A percentile compares a stretch with the other conserved stretches of the same genome.
Evolutionary conservation across 2,888 invertebrate species (phyloP).

Genomic region (Dione vanillae): DNA sequence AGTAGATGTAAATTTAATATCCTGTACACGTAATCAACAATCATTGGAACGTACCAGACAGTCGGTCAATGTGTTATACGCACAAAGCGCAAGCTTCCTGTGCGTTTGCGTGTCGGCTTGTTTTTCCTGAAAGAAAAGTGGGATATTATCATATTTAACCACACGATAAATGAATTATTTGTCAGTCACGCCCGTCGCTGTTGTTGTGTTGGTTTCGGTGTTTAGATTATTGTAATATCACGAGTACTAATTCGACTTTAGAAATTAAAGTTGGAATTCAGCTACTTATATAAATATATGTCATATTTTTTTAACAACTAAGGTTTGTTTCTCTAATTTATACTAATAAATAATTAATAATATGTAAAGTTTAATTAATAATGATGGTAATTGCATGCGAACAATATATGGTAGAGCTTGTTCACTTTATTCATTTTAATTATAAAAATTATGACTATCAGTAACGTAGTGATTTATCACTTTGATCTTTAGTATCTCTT

Average conservation of each 20-base stretch:
- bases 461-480: neutral
- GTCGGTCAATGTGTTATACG: conserved; percentile 54
- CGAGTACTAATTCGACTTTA: conserved; percentile 6
- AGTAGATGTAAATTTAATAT: conserved; percentile 49
- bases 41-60: conserved; percentile 49
- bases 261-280: conserved; percentile 9
- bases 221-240: conserved; percentile 5
- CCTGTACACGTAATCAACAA: conserved; percentile 51
- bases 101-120: conserved; percentile 60
- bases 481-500: neutral
- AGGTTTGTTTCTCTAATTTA: neutral
- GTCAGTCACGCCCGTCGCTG: conserved; percentile 47
- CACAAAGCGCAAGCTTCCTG: conserved; percentile 54
- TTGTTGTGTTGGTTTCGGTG: conserved; percentile 14
- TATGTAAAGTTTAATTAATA: too few relatives aligned
- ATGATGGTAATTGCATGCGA: neutral
- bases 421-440: neutral
- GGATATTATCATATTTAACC: conserved; percentile 75
- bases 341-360: too few relatives aligned
- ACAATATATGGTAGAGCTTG: neutral
- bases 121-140: conserved; percentile 76
- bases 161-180: conserved; percentile 49
- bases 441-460: neutral
- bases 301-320: conserved; percentile 6
- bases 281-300: conserved; percentile 1